Conservation (phyloP, 2,113 vertebrate genomes). For the Halcyon senegalensis region DNA sequence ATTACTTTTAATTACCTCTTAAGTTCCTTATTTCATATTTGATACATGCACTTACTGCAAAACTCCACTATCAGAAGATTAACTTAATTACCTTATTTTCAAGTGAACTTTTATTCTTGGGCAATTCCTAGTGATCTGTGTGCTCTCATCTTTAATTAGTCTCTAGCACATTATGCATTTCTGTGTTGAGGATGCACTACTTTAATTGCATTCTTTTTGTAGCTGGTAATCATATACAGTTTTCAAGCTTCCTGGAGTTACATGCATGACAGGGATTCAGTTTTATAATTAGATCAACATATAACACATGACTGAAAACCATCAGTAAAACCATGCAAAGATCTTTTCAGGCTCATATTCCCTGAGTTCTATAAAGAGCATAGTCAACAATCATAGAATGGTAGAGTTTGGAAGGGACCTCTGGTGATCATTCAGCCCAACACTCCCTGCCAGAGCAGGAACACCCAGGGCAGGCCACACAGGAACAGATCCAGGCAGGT, state of each 20-base stretch:
- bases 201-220: background rate
- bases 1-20: conserved; percentile 63
- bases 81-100: conserved; percentile 61
- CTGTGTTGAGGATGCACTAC: background rate
- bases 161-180: background rate
- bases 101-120: conserved; percentile 48
- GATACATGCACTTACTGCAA: conserved; percentile 38
- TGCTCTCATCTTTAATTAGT: conserved; percentile 36
- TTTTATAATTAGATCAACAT: background rate
- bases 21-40: conserved; percentile 52
- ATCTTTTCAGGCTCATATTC: background rate
- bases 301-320: background rate
- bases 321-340: background rate
- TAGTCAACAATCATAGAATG: background rate
- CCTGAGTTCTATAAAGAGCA: background rate
- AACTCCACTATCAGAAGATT: conserved; percentile 63
- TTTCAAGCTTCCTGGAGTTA: background rate
- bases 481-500: too few relatives aligned
- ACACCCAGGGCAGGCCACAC: too few relatives aligned
- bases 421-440: too few relatives aligned
- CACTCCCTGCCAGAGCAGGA: too few relatives aligned
- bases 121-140: conserved; percentile 43
- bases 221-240: background rate
- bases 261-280: fast-evolving
- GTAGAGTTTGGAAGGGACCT: too few relatives aligned